These are phyloP conservation scores for Prolemur simus DNA, from an alignment of 2,113 vertebrate genomes.

Conservation along the genomic window DNA sequence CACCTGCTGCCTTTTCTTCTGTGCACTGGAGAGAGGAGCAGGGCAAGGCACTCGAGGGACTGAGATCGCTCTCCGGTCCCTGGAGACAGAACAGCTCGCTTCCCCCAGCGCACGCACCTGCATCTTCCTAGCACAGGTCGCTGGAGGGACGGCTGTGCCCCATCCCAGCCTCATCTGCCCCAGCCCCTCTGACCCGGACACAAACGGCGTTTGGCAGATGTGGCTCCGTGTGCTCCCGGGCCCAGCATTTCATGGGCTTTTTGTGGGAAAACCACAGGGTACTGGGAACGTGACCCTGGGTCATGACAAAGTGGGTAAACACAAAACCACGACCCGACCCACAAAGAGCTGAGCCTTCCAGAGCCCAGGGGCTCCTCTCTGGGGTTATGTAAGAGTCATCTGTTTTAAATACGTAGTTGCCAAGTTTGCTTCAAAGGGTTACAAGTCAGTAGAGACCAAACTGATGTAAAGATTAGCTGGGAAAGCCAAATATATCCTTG, in stretches of 20 bases:
- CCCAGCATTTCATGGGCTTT: background rate
- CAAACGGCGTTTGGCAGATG: background rate
- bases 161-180: rapidly evolving
- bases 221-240: rapidly evolving
- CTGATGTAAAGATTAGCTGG: conserved; percentile 57
- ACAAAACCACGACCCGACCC: rapidly evolving
- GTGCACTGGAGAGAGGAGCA: background rate
- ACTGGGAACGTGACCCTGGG: background rate
- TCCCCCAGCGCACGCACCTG: background rate
- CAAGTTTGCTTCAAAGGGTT: conserved; percentile 65
- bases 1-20: background rate
- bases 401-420: background rate
- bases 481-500: conserved; percentile 55
- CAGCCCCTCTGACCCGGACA: background rate
- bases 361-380: background rate
- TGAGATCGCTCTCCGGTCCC: background rate
- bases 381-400: conserved; percentile 14
- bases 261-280: background rate
- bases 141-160: rapidly evolving
- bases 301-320: rapidly evolving
- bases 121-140: rapidly evolving
- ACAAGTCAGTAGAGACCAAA: conserved; percentile 6
- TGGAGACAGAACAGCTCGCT: background rate
- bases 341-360: rapidly evolving
- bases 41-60: background rate